Evolutionary conservation across 2,888 invertebrate genomes (phyloP).

Genomic region (Sinotaia quadrata): DNA sequence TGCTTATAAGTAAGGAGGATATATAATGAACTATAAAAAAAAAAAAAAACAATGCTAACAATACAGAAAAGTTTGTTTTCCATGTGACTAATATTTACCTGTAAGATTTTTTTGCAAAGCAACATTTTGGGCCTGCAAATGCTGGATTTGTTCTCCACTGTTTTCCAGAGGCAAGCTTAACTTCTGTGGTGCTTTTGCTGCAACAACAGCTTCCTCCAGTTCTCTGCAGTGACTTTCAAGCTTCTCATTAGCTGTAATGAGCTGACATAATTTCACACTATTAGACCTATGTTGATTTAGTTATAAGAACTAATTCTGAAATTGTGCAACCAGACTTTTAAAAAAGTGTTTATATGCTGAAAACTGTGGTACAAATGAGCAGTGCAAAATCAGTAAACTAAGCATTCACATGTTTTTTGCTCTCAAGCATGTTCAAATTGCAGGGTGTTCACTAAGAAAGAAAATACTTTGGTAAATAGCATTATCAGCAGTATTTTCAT

Average conservation of each 20-base stretch:
- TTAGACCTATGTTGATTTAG: too few relatives aligned
- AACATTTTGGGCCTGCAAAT: constrained; percentile 70
- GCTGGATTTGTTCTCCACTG: constrained; percentile 64
- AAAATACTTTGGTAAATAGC: too few relatives aligned
- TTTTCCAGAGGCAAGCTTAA: constrained; percentile 35
- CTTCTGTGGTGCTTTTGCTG: constrained; percentile 41
- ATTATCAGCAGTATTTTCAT: too few relatives aligned
- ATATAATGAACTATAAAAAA: background rate
- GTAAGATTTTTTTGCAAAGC: constrained; percentile 69
- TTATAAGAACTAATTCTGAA: too few relatives aligned
- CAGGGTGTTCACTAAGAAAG: too few relatives aligned
- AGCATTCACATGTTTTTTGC: too few relatives aligned
- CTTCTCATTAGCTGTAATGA: constrained; percentile 73
- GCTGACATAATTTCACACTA: constrained; percentile 42
- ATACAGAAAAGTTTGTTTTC: too few relatives aligned
- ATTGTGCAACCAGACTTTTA: too few relatives aligned
- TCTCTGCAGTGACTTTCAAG: constrained; percentile 71
- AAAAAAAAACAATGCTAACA: constrained; percentile 5
- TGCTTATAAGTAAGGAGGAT: background rate
- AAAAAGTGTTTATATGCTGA: too few relatives aligned
- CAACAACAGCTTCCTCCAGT: constrained; percentile 48
- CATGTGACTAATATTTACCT: constrained; percentile 54
- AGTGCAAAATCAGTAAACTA: too few relatives aligned
- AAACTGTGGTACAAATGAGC: too few relatives aligned
- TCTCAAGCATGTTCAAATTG: too few relatives aligned